Percentiles rank a stretch among this genome's conserved stretches.
These are phyloP conservation scores for Apodemia mormo DNA, from an alignment of 2,888 invertebrate genomes.

Conservation along the genomic window DNA sequence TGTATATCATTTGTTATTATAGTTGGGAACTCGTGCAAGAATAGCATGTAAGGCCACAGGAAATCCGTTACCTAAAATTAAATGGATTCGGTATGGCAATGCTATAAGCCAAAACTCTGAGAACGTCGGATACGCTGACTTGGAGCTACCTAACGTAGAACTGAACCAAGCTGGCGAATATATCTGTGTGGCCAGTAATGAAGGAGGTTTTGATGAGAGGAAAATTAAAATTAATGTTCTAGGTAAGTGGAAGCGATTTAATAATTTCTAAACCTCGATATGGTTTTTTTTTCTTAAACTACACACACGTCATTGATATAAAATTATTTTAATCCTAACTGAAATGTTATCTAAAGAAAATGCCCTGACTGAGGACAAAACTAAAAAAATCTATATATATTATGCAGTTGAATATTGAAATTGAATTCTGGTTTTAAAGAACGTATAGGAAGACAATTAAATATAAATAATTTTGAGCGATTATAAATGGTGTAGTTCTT, in stretches of 20 bases:
- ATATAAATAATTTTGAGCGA: no score
- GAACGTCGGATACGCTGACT: constrained; percentile 55
- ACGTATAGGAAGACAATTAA: no score
- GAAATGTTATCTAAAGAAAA: no score
- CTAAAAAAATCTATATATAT: no score
- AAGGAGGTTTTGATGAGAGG: constrained; percentile 69
- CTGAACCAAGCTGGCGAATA: constrained; percentile 71
- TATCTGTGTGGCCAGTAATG: constrained; percentile 79
- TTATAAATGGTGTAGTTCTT: no score
- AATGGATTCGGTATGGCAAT: constrained; percentile 80
- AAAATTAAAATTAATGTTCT: constrained; percentile 63
- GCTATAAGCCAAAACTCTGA: constrained; percentile 46
- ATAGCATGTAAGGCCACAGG: constrained; percentile 81
- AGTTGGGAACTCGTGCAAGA: constrained; percentile 55
- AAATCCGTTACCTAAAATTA: constrained; percentile 78
- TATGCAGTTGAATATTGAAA: no score
- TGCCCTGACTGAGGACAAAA: no score
- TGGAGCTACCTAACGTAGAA: constrained; percentile 51
- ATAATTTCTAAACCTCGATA: no score
- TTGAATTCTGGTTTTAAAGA: no score
- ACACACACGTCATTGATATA: no score
- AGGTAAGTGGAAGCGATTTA: constrained; percentile 55
- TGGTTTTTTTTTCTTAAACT: no score
- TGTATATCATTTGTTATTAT: constrained; percentile 32
- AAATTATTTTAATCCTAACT: no score